phyloP scores from a whole-genome alignment of 2,888 invertebrate genomes.

The Polydrusus tereticollis region DNA sequence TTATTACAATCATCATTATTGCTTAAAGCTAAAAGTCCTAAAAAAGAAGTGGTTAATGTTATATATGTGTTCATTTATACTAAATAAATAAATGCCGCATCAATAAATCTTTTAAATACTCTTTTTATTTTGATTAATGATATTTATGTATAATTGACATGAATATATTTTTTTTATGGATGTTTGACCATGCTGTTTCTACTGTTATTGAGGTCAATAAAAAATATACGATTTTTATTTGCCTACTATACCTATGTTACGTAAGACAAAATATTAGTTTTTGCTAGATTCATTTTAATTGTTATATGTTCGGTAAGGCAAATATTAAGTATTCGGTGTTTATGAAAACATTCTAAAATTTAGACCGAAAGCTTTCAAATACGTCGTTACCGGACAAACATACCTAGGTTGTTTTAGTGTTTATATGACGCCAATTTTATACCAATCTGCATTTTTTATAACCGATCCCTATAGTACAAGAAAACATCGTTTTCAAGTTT shows the following conservation, averaged over 20 bases:
- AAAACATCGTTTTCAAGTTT: too few species aligned
- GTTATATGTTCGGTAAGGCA: too few species aligned
- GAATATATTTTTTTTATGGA: slow-evolving; percentile 19
- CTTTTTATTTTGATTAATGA: slow-evolving; percentile 26
- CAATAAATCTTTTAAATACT: slow-evolving; percentile 17
- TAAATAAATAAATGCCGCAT: slow-evolving; percentile 22
- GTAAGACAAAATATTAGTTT: neutral
- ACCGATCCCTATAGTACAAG: too few species aligned
- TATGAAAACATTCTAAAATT: too few species aligned
- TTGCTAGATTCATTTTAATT: too few species aligned
- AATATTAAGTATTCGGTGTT: too few species aligned
- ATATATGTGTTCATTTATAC: neutral
- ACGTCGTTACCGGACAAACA: too few species aligned
- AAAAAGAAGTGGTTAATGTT: slow-evolving; percentile 16
- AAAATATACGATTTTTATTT: neutral
- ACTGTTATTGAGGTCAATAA: slow-evolving; percentile 8
- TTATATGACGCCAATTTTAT: too few species aligned
- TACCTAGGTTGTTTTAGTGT: too few species aligned
- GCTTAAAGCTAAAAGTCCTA: neutral
- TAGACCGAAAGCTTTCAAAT: too few species aligned
- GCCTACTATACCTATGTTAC: neutral
- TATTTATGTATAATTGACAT: slow-evolving; percentile 10
- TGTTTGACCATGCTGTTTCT: neutral
- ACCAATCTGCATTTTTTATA: too few species aligned
- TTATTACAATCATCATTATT: slow-evolving; percentile 4